A percentile compares a stretch with the other conserved stretches of the same genome.
phyloP scores from a whole-genome alignment of 53 echinoderm and acorn worm genomes.

The Mesocentrotus franciscanus region DNA sequence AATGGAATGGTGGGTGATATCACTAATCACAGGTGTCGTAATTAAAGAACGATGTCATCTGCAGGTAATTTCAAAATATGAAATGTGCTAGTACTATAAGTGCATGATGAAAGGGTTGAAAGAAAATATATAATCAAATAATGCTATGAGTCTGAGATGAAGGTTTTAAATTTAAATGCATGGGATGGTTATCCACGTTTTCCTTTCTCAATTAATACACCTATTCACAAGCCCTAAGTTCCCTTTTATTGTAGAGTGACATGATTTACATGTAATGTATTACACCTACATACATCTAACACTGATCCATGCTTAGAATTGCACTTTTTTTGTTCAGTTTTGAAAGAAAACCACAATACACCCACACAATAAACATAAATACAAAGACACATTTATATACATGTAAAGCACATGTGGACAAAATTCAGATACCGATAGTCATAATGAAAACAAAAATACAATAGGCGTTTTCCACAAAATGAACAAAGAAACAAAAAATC shows the following conservation, averaged over 20 bases:
- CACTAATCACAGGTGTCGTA: neutral
- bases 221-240: neutral
- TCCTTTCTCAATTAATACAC: neutral
- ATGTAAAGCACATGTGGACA: too few relatives aligned
- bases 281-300: neutral
- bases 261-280: neutral
- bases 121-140: too few relatives aligned
- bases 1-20: neutral
- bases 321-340: neutral
- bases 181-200: neutral
- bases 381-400: neutral
- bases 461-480: neutral
- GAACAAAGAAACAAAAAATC: neutral
- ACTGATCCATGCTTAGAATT: neutral
- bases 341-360: neutral
- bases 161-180: neutral
- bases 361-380: neutral
- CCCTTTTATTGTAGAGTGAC: neutral
- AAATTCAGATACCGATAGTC: neutral
- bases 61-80: neutral
- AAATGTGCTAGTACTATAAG: neutral
- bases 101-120: too few relatives aligned
- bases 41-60: neutral
- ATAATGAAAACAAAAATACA: neutral
- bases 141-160: neutral